These are phyloP conservation scores for Accipiter virgatus DNA, from an alignment of 2,113 vertebrate species.

Conservation along the genomic window DNA sequence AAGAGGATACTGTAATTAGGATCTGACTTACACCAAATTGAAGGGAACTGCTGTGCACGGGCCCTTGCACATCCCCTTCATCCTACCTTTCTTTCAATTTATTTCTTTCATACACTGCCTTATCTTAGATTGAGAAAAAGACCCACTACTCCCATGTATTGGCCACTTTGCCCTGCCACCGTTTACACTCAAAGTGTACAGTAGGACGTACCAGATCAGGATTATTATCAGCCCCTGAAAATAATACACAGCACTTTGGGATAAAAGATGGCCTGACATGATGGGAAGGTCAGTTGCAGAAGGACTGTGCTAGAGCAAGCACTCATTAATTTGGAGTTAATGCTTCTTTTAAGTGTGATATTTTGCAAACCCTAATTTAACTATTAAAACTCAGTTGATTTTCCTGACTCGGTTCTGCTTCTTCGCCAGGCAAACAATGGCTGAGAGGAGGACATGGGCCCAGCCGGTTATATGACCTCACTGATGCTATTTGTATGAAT, in stretches of 20 bases:
- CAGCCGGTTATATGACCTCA: not conserved
- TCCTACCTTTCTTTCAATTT: not conserved
- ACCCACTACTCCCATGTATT: not conserved
- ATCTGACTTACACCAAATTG: not conserved
- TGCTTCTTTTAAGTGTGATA: not conserved
- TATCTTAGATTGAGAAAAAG: not conserved
- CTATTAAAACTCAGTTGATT: not conserved
- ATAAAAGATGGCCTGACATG: not conserved
- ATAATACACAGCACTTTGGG: not conserved
- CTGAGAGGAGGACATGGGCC: not conserved
- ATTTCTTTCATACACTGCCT: not conserved
- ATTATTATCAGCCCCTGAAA: not conserved
- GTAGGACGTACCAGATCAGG: not conserved
- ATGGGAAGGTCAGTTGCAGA: not conserved
- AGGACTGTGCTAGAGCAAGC: not conserved
- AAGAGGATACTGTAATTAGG: not conserved
- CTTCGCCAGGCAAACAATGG: not conserved
- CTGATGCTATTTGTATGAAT: not conserved
- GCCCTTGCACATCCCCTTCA: not conserved
- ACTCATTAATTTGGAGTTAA: not conserved
- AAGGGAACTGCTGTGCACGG: not conserved
- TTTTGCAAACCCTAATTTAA: conserved; percentile 1
- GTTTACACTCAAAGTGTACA: not conserved
- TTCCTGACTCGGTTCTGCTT: not conserved
- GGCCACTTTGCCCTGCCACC: not conserved